phyloP scores from a whole-genome alignment of 2,888 invertebrate genomes.

The Acanthosepion pharaonis region DNA sequence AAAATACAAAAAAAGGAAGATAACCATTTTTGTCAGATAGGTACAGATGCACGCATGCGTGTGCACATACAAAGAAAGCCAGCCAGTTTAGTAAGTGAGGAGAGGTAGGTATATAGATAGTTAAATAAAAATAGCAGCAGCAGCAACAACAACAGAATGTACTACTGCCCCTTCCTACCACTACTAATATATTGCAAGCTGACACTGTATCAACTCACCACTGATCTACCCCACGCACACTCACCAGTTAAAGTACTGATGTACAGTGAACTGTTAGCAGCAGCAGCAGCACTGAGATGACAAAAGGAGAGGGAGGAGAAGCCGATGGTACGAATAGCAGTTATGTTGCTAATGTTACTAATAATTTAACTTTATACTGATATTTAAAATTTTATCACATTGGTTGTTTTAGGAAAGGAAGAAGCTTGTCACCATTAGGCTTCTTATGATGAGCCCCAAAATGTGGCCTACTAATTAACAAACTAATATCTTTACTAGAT shows the following conservation, averaged over 20 bases:
- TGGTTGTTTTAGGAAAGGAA: background rate
- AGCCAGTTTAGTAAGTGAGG: background rate
- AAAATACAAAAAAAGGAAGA: background rate
- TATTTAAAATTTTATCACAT: too few species aligned
- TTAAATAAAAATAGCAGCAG: background rate
- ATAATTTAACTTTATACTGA: background rate
- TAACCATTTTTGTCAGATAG: background rate
- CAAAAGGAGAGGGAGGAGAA: background rate
- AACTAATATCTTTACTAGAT: too few species aligned
- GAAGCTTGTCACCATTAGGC: background rate
- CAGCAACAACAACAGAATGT: background rate
- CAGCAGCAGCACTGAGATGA: background rate
- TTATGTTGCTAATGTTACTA: background rate
- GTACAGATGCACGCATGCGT: background rate
- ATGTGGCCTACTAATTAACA: background rate
- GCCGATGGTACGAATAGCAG: background rate
- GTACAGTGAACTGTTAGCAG: background rate
- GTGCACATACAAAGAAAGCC: background rate
- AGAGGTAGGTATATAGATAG: background rate
- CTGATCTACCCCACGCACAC: background rate
- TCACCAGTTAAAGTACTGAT: background rate
- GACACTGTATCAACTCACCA: constrained; percentile 18
- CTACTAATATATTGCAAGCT: constrained; percentile 15
- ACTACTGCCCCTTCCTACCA: background rate
- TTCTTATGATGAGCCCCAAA: background rate